Evolutionary conservation across 1,140 invertebrate species (phyloP).

Genomic region (Mactra quadrangularis): DNA sequence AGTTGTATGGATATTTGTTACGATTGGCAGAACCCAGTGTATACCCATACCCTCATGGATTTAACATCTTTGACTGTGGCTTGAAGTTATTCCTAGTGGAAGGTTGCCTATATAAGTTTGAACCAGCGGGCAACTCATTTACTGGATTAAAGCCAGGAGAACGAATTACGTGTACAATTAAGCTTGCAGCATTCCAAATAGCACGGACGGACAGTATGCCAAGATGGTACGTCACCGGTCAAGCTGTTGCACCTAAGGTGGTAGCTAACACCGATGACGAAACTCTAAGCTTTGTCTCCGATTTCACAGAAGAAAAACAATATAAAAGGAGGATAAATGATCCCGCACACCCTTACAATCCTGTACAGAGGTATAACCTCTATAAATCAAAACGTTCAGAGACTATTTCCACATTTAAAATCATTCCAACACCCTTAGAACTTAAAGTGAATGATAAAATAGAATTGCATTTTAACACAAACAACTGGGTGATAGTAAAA

Average conservation of each 20-base stretch:
- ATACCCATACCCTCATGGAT: constrained; percentile 27
- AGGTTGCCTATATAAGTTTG: constrained; percentile 46
- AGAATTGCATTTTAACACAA: constrained; percentile 28
- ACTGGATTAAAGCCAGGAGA: not conserved
- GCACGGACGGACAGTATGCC: constrained; percentile 44
- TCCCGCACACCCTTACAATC: not conserved
- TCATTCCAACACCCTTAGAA: constrained; percentile 42
- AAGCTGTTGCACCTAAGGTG: constrained; percentile 1
- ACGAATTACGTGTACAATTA: constrained; percentile 1
- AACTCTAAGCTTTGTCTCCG: constrained; percentile 18
- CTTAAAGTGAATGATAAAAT: not conserved
- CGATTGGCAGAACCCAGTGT: constrained; percentile 1
- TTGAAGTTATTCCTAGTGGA: constrained; percentile 39
- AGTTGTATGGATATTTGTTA: constrained; percentile 48
- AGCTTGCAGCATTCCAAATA: constrained; percentile 16
- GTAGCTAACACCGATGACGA: constrained; percentile 44
- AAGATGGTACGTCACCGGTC: constrained; percentile 46
- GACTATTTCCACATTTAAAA: not conserved
- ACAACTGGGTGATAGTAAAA: constrained; percentile 28
- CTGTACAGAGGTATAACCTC: constrained; percentile 7
- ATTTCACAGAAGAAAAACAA: constrained; percentile 29
- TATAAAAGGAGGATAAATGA: constrained; percentile 35
- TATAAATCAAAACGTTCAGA: not conserved
- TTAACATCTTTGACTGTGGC: constrained; percentile 32
- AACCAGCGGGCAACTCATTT: constrained; percentile 11